These are phyloP conservation scores for Crepidodera aurea DNA, from an alignment of 2,888 invertebrate genomes.

Conservation along the genomic window DNA sequence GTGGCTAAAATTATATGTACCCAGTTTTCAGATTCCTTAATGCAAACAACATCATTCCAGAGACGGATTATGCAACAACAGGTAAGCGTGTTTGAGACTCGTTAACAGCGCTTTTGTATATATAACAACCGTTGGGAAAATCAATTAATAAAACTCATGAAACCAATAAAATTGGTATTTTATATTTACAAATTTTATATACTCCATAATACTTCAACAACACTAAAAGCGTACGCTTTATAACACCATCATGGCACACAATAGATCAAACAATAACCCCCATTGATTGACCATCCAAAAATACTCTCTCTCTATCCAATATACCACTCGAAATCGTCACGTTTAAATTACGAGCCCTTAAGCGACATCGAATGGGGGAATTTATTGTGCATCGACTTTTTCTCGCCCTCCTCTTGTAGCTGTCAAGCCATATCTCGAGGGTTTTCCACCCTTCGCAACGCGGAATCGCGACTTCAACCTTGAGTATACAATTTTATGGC, in stretches of 20 bases:
- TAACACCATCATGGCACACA: not conserved
- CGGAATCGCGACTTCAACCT: constrained; percentile 4
- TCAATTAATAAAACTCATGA: constrained; percentile 15
- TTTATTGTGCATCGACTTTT: constrained; percentile 25
- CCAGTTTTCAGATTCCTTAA: no score
- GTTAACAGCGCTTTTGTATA: no score
- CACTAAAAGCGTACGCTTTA: not conserved
- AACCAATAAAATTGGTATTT: no score
- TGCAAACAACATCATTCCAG: no score
- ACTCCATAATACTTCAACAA: no score
- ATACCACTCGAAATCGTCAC: constrained; percentile 26
- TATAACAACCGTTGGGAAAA: constrained; percentile 30
- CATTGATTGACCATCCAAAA: constrained; percentile 17
- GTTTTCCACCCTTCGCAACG: constrained; percentile 12
- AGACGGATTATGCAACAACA: no score
- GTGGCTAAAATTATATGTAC: no score
- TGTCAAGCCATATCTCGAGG: constrained; percentile 29
- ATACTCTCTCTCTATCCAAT: constrained; percentile 16
- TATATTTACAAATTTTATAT: no score
- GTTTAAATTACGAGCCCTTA: constrained; percentile 29
- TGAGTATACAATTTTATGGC: constrained; percentile 35
- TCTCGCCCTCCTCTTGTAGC: constrained; percentile 27
- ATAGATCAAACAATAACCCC: constrained; percentile 19
- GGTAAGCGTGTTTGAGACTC: no score
- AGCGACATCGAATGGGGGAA: constrained; percentile 26